Base-by-base conservation (phyloP, 2,113 vertebrate species). In the Arenaria interpres region DNA sequence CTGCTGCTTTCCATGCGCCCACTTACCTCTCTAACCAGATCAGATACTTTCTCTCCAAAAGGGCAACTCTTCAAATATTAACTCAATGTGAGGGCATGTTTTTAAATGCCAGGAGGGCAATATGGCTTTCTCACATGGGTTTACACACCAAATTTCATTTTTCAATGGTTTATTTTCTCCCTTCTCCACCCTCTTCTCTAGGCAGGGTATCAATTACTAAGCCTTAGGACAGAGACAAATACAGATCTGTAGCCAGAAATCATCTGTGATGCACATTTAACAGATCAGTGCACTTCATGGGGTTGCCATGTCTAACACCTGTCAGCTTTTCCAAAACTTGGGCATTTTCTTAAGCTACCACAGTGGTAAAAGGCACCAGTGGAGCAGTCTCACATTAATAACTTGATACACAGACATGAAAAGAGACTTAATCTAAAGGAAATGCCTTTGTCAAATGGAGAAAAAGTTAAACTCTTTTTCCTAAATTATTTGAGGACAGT, bases 221-320 rank as follows among this genome's bases (percentile, higher is more conserved):
- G n/a, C 23, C 46, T 60, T 60, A 63, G 35, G 37, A 68, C 33
- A 77, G 27, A 92, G 88, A 89, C 28, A 6, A 72, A 39, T n/a
- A 75, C 7, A 59, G 20, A 76, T 33, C 43, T n/a, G 33, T 18
- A 80, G 73, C 35, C 11, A 88, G 71, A 92, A 93, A n/a, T 25
- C 0, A 3, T 33, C 41, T 2, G 0, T 35, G 28, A 35, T 1
- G 3, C 25, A 35, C 7, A 48, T 28, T 63, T 56, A 83, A 54
- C 68, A 69, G 33, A 88, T 19, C 43, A 79, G 48, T 25, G 54
- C 28, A 15, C 17, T 37, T 53, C 69, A 39, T 7, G 37, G 33
- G 59, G 63, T 12, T 59, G 62, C 24, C 41, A n/a, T 4, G 11
- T 59, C 32, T 39, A 77, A 77, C 39, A 71, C 8, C 43, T 66